Conservation (phyloP, 2,888 invertebrate species). For the Agrochola lota region DNA sequence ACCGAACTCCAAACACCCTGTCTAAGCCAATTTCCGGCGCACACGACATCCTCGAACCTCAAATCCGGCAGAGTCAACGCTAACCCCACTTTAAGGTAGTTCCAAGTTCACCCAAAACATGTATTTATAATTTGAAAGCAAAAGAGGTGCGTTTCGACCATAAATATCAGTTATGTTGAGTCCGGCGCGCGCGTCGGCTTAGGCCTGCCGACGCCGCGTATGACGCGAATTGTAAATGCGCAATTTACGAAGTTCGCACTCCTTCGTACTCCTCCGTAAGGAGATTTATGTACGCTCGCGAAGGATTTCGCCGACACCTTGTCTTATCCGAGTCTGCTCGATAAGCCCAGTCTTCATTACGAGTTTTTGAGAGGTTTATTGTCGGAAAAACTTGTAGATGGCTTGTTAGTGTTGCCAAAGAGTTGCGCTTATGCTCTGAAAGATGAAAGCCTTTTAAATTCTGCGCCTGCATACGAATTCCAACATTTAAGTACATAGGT, state of each 20-base stretch:
- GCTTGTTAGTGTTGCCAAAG: constrained; percentile 19
- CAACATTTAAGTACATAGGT: too few species aligned
- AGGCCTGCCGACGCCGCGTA: constrained; percentile 73
- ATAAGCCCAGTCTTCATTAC: constrained; percentile 64
- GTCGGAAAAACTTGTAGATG: constrained; percentile 46
- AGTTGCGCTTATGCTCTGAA: neutral
- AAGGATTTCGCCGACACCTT: constrained; percentile 79
- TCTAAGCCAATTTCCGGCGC: constrained; percentile 48
- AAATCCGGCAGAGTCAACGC: constrained; percentile 53
- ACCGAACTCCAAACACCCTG: constrained; percentile 17
- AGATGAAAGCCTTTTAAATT: neutral
- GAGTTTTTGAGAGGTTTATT: constrained; percentile 57
- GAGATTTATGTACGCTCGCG: constrained; percentile 77
- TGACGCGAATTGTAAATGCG: constrained; percentile 85
- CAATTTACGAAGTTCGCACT: constrained; percentile 81
- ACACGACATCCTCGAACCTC: constrained; percentile 35
- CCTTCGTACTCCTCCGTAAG: constrained; percentile 69
- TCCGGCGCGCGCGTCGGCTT: constrained; percentile 68
- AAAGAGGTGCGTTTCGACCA: constrained; percentile 80
- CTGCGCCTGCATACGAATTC: neutral
- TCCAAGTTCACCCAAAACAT: constrained; percentile 66
- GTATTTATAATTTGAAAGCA: constrained; percentile 68
- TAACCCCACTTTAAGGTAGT: constrained; percentile 67
- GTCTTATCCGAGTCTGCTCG: constrained; percentile 69
- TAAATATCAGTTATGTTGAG: constrained; percentile 85